phyloP scores from a whole-genome alignment of 2,888 invertebrate genomes.

The Aleiodes leptofemur region DNA sequence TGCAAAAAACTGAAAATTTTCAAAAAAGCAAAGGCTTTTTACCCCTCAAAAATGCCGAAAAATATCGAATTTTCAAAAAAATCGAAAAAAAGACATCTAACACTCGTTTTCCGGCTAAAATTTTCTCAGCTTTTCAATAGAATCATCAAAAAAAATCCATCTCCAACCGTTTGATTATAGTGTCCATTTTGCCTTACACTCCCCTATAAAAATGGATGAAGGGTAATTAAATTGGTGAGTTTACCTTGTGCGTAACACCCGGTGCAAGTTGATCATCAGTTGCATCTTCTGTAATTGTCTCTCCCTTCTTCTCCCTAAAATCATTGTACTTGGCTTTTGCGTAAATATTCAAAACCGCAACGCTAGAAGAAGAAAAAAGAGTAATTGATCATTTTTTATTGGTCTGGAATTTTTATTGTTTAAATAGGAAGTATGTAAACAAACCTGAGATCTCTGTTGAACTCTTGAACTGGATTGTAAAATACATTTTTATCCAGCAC shows the following conservation, averaged over 20 bases:
- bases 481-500: slow-evolving; percentile 88
- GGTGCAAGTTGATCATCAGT: neutral
- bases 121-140: no score
- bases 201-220: neutral
- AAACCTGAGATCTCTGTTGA: slow-evolving; percentile 93
- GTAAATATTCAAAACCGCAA: slow-evolving; percentile 52
- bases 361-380: slow-evolving; percentile 40
- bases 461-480: slow-evolving; percentile 99
- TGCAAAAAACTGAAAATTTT: no score
- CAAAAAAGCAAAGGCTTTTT: no score
- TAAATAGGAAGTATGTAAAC: slow-evolving; percentile 50
- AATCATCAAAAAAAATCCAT: no score
- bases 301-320: slow-evolving; percentile 11
- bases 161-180: no score
- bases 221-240: neutral
- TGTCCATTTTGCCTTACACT: no score
- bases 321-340: slow-evolving; percentile 44
- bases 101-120: no score
- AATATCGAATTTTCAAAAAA: no score
- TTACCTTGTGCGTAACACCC: slow-evolving; percentile 19
- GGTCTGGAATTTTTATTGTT: neutral
- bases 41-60: no score
- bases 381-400: neutral
- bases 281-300: neutral
- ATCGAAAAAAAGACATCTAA: no score